Percentiles rank a stretch among this genome's conserved stretches.
Evolutionary conservation across 2,113 vertebrate species (phyloP).

Genomic region (Agapornis roseicollis): DNA sequence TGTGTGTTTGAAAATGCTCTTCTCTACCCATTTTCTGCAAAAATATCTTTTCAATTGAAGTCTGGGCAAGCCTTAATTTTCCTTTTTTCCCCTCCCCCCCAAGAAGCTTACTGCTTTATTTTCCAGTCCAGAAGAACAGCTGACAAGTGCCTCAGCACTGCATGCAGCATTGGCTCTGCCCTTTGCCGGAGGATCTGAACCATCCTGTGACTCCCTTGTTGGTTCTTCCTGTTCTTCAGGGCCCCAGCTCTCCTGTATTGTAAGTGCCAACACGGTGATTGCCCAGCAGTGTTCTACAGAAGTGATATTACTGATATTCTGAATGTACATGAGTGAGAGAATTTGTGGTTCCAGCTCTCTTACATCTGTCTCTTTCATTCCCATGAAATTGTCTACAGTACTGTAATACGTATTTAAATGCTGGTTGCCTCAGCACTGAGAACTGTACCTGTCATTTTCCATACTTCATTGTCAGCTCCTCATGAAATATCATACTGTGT

Average conservation of each 20-base stretch:
- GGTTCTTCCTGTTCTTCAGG: not conserved
- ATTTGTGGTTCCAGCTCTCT: not conserved
- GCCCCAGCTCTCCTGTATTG: not conserved
- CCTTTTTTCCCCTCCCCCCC: accelerated
- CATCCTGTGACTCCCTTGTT: not conserved
- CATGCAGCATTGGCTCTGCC: not conserved
- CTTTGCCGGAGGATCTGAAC: not conserved
- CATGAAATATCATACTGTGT: not conserved
- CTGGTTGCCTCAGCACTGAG: not conserved
- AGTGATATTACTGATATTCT: not conserved
- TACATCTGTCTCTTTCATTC: not conserved
- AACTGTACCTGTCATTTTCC: not conserved
- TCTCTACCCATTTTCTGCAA: not conserved
- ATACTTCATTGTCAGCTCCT: not conserved
- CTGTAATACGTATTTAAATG: not conserved
- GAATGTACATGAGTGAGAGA: not conserved
- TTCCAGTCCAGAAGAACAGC: not conserved
- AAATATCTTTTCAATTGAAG: not conserved
- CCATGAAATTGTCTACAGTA: not conserved
- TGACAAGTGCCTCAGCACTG: not conserved
- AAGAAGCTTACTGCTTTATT: not conserved
- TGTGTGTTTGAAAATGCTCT: not conserved
- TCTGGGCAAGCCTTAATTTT: not conserved
- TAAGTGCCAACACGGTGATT: not conserved
- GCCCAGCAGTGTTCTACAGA: not conserved